Evolutionary conservation across 2,888 invertebrate genomes (phyloP).

Genomic region (Polyploca ridens): DNA sequence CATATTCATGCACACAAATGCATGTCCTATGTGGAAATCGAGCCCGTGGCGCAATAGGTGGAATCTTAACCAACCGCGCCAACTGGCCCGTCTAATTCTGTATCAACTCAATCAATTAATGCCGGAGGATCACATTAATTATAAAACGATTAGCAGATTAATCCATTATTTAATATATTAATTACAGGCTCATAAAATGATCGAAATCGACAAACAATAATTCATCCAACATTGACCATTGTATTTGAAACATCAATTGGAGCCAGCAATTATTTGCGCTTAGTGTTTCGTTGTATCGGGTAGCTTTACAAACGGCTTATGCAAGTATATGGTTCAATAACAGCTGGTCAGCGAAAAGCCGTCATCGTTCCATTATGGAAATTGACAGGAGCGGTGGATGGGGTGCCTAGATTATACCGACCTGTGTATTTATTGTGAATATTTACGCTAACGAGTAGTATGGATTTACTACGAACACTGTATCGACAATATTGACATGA

Average conservation of each 20-base stretch:
- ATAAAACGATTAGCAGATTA: background rate
- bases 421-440: background rate
- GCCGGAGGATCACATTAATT: background rate
- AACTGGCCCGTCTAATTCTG: too few relatives aligned
- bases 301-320: slow-evolving; percentile 40
- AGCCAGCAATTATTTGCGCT: slow-evolving; percentile 18
- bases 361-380: slow-evolving; percentile 68
- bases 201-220: background rate
- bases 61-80: too few relatives aligned
- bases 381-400: slow-evolving; percentile 57
- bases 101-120: background rate
- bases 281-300: slow-evolving; percentile 35
- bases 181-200: background rate
- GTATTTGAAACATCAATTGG: slow-evolving; percentile 1
- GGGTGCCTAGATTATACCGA: slow-evolving; percentile 34
- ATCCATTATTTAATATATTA: background rate
- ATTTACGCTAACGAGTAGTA: background rate
- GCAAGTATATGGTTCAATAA: slow-evolving; percentile 48
- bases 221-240: background rate
- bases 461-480: too few relatives aligned
- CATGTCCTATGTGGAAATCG: too few relatives aligned
- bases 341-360: slow-evolving; percentile 65
- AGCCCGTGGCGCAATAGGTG: too few relatives aligned
- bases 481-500: too few relatives aligned
- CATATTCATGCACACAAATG: too few relatives aligned